Conservation (phyloP, 2,113 vertebrate genomes). For the Chaetodon trifascialis region DNA sequence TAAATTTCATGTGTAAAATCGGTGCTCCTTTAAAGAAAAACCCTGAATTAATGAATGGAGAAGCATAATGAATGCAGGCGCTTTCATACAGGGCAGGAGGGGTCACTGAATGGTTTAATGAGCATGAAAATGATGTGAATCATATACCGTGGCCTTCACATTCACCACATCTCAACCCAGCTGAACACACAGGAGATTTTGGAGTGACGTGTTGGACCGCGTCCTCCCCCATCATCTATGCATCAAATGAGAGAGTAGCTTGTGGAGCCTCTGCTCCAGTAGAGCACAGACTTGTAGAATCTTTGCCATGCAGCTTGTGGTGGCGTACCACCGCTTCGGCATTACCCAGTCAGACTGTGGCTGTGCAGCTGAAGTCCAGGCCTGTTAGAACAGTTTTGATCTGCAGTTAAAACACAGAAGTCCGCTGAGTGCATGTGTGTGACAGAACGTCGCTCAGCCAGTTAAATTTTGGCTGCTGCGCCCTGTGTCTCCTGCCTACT, state of each 20-base stretch:
- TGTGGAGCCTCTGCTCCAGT: not conserved
- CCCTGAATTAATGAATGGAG: not conserved
- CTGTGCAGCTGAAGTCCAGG: constrained; percentile 9
- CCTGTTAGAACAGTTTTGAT: not conserved
- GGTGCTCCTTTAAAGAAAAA: not conserved
- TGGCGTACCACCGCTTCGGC: constrained; percentile 11
- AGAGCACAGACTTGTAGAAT: not conserved
- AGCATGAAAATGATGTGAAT: constrained; percentile 19
- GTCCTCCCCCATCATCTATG: not conserved
- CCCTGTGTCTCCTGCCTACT: constrained; percentile 35
- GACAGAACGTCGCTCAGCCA: constrained; percentile 48
- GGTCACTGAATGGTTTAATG: constrained; percentile 20
- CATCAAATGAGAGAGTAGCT: not conserved
- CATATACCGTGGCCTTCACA: not conserved
- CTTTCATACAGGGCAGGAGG: not conserved
- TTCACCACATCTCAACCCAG: not conserved
- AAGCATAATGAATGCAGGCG: not conserved
- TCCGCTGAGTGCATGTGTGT: constrained; percentile 31
- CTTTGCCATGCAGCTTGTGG: not conserved
- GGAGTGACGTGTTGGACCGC: not conserved
- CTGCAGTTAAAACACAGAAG: constrained; percentile 22
- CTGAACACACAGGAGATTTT: not conserved
- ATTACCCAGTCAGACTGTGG: not conserved
- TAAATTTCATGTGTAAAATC: not conserved
- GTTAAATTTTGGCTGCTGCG: constrained; percentile 54